A percentile compares a stretch with the other conserved stretches of the same genome.
Evolutionary conservation across 2,797 vertebrate species (phyloP).

Genomic region (Platyrinchus mystaceus): DNA sequence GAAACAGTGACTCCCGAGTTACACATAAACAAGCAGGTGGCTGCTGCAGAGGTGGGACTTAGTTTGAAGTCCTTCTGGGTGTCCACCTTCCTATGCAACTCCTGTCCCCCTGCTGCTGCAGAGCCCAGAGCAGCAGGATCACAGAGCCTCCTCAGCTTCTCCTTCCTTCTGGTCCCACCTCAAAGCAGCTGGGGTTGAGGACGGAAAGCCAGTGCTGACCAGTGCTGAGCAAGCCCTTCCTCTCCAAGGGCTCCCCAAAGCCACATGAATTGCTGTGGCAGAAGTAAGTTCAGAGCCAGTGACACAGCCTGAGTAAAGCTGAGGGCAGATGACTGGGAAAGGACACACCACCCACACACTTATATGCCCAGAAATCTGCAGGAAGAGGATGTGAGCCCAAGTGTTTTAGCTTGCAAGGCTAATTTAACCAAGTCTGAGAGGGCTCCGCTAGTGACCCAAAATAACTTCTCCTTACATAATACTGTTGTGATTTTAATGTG

Average conservation of each 20-base stretch:
- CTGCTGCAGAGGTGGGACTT: not conserved
- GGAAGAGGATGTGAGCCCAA: not conserved
- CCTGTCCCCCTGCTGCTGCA: accelerated
- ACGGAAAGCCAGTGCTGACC: not conserved
- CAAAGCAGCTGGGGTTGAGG: not conserved
- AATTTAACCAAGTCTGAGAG: not conserved
- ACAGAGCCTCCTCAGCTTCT: accelerated
- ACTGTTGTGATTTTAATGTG: slow-evolving; percentile 39
- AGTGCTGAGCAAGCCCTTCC: not conserved
- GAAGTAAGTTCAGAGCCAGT: not conserved
- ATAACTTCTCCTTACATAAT: slow-evolving; percentile 61
- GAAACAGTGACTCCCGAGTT: not conserved
- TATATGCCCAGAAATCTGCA: accelerated
- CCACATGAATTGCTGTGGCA: accelerated
- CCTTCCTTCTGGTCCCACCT: not conserved
- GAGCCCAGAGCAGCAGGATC: not conserved
- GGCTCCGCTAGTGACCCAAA: slow-evolving; percentile 14
- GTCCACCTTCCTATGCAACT: not conserved
- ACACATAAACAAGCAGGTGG: not conserved
- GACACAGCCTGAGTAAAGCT: accelerated
- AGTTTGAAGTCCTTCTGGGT: not conserved
- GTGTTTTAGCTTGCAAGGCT: not conserved
- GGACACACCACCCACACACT: not conserved
- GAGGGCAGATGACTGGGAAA: not conserved
- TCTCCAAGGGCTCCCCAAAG: accelerated